Evolutionary conservation across 2,888 invertebrate species (phyloP).

Genomic region (Laspeyria flexula): DNA sequence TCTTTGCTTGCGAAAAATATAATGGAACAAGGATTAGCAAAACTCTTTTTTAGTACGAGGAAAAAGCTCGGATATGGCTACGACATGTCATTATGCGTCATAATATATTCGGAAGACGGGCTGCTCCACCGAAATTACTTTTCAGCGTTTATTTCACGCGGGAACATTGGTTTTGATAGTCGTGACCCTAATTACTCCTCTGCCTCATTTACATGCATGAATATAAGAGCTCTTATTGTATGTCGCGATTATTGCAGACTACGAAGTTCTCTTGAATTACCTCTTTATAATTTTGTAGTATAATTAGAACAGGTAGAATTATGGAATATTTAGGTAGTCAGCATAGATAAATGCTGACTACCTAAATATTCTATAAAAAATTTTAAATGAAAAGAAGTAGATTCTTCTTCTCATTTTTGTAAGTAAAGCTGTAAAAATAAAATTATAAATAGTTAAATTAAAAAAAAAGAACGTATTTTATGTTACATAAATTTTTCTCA

Average conservation of each 20-base stretch:
- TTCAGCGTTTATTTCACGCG: conserved; percentile 21
- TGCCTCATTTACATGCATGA: conserved; percentile 18
- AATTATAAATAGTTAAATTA: no score
- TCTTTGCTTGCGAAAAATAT: no score
- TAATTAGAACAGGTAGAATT: no score
- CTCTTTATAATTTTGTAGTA: background rate
- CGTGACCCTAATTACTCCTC: conserved; percentile 33
- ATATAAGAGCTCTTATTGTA: conserved; percentile 21
- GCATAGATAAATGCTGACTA: no score
- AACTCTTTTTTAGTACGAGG: background rate
- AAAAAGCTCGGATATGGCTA: background rate
- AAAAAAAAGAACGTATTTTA: no score
- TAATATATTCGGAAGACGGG: conserved; percentile 12
- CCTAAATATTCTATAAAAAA: no score
- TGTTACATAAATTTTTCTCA: no score
- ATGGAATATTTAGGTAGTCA: no score
- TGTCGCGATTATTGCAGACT: background rate
- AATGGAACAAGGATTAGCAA: background rate
- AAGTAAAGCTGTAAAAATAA: no score
- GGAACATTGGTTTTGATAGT: conserved; percentile 31
- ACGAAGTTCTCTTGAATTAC: background rate
- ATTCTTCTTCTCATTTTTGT: no score
- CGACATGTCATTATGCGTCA: conserved; percentile 3
- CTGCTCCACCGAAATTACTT: conserved; percentile 10
- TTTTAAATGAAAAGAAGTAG: no score